phyloP scores from a whole-genome alignment of 2,113 vertebrate species.

The Dipodomys spectabilis region DNA sequence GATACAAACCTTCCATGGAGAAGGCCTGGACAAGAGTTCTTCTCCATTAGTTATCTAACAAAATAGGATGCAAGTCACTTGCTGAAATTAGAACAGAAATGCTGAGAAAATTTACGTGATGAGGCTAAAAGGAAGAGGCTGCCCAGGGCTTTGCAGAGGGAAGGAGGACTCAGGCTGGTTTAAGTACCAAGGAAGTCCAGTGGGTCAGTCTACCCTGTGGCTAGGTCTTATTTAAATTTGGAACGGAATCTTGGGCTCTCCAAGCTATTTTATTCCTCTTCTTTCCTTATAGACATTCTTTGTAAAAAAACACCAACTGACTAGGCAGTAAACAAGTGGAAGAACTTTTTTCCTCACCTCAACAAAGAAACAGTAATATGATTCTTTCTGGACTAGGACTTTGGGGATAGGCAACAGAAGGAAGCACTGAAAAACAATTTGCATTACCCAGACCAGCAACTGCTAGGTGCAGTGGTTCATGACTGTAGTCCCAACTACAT shows the following conservation, averaged over 20 bases:
- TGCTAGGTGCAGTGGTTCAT: not conserved
- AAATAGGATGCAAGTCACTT: not conserved
- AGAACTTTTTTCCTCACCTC: not conserved
- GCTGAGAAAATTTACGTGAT: not conserved
- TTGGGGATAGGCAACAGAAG: not conserved
- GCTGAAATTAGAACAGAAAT: not conserved
- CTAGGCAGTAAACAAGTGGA: not conserved
- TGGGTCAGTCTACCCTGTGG: not conserved
- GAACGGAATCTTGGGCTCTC: slow-evolving; percentile 22
- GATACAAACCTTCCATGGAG: not conserved
- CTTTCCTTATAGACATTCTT: not conserved
- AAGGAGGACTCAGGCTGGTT: not conserved
- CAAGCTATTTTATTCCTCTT: slow-evolving; percentile 7
- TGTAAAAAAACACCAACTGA: not conserved
- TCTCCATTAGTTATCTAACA: not conserved
- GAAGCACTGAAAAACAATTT: not conserved
- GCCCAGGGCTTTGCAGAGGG: not conserved
- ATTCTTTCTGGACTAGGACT: not conserved
- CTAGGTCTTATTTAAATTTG: slow-evolving; percentile 8
- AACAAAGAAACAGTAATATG: not conserved
- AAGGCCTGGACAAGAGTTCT: not conserved
- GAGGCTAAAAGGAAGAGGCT: not conserved
- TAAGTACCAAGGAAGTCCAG: not conserved
- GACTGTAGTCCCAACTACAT: too few species aligned
- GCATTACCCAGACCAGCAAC: not conserved